Evolutionary conservation across 2,113 vertebrate species (phyloP).

Genomic region (Melanerpes formicivorus): DNA sequence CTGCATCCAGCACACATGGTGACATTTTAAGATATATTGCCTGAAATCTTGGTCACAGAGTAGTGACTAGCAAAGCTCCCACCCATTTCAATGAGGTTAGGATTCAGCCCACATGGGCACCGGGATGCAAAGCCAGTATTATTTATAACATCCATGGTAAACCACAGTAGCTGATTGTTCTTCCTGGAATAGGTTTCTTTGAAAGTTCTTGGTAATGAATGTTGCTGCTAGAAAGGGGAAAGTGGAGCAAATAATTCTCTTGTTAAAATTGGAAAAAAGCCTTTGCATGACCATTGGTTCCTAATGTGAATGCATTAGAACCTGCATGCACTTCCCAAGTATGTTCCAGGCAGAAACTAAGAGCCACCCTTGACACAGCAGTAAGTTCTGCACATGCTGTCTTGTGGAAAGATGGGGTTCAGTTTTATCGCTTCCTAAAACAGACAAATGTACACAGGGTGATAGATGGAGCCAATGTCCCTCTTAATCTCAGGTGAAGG

Average conservation of each 20-base stretch:
- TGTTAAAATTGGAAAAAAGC: background rate
- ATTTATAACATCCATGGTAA: background rate
- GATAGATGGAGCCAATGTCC: background rate
- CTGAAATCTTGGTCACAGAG: background rate
- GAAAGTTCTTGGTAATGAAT: background rate
- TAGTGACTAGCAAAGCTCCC: background rate
- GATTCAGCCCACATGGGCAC: background rate
- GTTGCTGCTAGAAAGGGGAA: background rate
- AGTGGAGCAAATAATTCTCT: background rate
- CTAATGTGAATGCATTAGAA: background rate
- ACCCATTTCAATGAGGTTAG: background rate
- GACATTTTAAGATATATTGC: background rate
- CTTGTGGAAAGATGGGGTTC: background rate
- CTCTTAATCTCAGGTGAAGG: background rate
- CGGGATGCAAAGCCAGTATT: background rate
- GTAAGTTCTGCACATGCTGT: background rate
- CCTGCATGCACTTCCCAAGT: background rate
- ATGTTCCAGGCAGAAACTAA: background rate
- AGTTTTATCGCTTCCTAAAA: background rate
- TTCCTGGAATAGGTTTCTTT: conserved; percentile 3
- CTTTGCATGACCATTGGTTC: background rate
- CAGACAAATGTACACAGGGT: background rate
- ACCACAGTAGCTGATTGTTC: background rate
- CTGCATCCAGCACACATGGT: background rate
- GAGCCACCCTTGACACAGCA: background rate